phyloP scores from a whole-genome alignment of 2,113 vertebrate species.

The Noturus placidus region DNA sequence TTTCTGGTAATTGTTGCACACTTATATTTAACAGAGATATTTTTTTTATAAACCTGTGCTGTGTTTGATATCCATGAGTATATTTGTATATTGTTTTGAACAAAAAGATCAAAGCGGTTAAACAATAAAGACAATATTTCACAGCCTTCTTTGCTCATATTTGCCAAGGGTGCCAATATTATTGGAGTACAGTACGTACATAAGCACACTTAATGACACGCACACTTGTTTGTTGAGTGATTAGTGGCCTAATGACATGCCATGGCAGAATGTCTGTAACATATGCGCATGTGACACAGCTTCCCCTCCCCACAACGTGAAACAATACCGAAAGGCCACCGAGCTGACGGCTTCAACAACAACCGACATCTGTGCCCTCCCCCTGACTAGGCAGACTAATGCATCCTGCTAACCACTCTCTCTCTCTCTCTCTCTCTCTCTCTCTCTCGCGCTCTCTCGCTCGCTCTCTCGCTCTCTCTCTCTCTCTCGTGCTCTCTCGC shows the following conservation, averaged over 20 bases:
- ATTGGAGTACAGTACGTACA: too few relatives aligned
- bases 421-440: conserved; percentile 9
- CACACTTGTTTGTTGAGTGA: conserved; percentile 43
- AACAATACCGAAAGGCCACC: conserved; percentile 63
- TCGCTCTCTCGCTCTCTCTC: conserved; percentile 21
- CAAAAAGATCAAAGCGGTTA: too few relatives aligned
- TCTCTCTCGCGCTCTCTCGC: conserved; percentile 18
- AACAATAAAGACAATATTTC: too few relatives aligned
- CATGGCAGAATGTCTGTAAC: conserved; percentile 56
- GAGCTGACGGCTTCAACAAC: conserved; percentile 63
- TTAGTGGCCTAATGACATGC: conserved; percentile 51
- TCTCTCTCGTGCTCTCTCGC: background rate
- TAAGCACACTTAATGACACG: background rate
- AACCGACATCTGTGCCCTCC: conserved; percentile 67
- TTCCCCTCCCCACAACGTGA: conserved; percentile 45
- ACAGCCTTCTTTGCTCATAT: too few relatives aligned
- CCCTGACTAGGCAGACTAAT: conserved; percentile 63
- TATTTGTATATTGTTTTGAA: too few relatives aligned
- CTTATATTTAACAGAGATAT: too few relatives aligned
- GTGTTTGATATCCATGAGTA: too few relatives aligned
- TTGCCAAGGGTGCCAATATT: too few relatives aligned
- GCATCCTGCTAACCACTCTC: conserved; percentile 48
- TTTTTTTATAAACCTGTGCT: too few relatives aligned
- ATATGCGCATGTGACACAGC: conserved; percentile 62
- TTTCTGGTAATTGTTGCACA: too few relatives aligned